Evolutionary conservation across 2,113 vertebrate genomes (phyloP).

Genomic region (Crotalus viridis): DNA sequence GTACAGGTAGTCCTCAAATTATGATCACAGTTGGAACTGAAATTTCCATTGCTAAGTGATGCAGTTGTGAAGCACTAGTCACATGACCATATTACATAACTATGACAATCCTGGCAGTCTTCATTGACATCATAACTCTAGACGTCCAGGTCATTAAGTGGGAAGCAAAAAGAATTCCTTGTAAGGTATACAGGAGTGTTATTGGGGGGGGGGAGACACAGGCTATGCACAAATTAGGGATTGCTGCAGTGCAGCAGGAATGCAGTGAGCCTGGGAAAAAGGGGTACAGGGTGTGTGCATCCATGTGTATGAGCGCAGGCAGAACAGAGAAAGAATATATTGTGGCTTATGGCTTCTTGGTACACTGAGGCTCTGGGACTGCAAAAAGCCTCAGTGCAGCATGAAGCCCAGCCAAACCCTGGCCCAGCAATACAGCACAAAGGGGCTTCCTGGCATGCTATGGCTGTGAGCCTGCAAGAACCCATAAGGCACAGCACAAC

Average conservation of each 20-base stretch:
- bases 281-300: not conserved
- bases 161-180: not conserved
- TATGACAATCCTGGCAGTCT: not conserved
- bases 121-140: not conserved
- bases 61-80: not conserved
- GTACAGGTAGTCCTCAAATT: not conserved
- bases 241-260: not conserved
- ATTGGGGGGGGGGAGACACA: not conserved
- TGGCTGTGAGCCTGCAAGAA: not conserved
- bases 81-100: not conserved
- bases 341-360: not conserved
- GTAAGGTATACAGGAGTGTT: not conserved
- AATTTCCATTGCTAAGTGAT: not conserved
- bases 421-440: not conserved
- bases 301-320: not conserved
- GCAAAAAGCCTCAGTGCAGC: not conserved
- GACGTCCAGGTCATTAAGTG: not conserved
- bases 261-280: not conserved
- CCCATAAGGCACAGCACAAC: not conserved
- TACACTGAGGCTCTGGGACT: not conserved
- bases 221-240: not conserved
- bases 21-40: not conserved
- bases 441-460: not conserved
- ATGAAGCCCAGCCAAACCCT: not conserved
- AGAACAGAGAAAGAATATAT: not conserved